These are phyloP conservation scores for Coelinius sp. DNA, from an alignment of 2,888 invertebrate genomes.

Conservation along the genomic window DNA sequence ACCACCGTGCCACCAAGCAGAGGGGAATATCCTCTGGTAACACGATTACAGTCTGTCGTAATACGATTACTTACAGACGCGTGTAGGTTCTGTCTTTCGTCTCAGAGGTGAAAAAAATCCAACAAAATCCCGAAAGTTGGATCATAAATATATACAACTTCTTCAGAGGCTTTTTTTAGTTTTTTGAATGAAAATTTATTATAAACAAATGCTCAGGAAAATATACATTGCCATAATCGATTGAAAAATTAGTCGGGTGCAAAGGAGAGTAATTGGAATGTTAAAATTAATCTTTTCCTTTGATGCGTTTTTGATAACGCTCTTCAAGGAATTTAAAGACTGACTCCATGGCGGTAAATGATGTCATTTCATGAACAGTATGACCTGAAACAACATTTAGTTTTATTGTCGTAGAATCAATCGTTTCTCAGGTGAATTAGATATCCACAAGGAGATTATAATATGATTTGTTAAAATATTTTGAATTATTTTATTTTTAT, in stretches of 20 bases:
- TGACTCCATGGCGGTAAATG: slow-evolving; percentile 77
- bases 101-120: slow-evolving; percentile 28
- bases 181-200: slow-evolving; percentile 22
- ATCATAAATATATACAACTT: not conserved
- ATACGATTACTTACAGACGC: slow-evolving; percentile 53
- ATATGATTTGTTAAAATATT: too few species aligned
- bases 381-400: too few species aligned
- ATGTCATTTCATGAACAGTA: slow-evolving; percentile 80
- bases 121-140: not conserved
- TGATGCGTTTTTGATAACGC: slow-evolving; percentile 47
- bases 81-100: slow-evolving; percentile 55
- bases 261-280: slow-evolving; percentile 20
- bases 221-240: not conserved
- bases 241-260: not conserved
- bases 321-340: slow-evolving; percentile 77
- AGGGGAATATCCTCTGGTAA: slow-evolving; percentile 14
- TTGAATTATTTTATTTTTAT: too few species aligned
- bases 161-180: not conserved
- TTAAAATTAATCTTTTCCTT: slow-evolving; percentile 40
- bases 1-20: not conserved
- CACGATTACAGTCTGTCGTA: slow-evolving; percentile 43
- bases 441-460: too few species aligned
- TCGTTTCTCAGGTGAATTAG: too few species aligned
- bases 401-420: too few species aligned
- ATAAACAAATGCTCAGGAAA: not conserved